These are phyloP conservation scores for Phymorhynchus buccinoides DNA, from an alignment of 1,140 invertebrate species.

Conservation along the genomic window DNA sequence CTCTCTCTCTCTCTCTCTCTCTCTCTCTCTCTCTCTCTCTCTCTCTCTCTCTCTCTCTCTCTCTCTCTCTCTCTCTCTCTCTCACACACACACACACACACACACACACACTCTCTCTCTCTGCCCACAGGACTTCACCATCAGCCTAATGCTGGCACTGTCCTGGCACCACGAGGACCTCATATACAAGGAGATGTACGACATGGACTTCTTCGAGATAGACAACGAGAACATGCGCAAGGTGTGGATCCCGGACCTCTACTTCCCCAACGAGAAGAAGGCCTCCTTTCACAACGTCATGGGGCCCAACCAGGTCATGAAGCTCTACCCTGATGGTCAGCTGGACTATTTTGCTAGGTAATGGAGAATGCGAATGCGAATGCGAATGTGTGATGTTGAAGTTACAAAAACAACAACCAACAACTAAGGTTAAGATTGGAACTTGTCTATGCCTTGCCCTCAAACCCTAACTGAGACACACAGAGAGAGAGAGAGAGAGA, in stretches of 20 bases:
- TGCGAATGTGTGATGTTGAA: not conserved
- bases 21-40: not conserved
- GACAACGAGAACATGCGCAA: slow-evolving; percentile 66
- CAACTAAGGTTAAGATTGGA: too few species aligned
- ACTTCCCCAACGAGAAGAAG: slow-evolving; percentile 74
- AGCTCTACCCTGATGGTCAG: slow-evolving; percentile 75
- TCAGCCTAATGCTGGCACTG: slow-evolving; percentile 61
- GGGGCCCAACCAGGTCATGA: slow-evolving; percentile 73
- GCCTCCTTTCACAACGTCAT: slow-evolving; percentile 74
- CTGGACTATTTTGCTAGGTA: slow-evolving; percentile 66
- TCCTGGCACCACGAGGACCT: slow-evolving; percentile 57
- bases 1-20: not conserved
- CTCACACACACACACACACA: not conserved
- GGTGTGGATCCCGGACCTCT: slow-evolving; percentile 74
- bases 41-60: not conserved
- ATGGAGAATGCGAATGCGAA: too few species aligned
- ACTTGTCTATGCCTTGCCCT: too few species aligned
- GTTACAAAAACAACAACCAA: not conserved
- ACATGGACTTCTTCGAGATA: slow-evolving; percentile 57
- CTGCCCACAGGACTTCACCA: slow-evolving; percentile 59
- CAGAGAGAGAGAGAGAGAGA: too few species aligned
- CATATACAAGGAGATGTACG: slow-evolving; percentile 47
- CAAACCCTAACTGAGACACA: too few species aligned
- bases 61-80: slow-evolving; percentile 8
- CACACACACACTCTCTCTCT: not conserved